These are phyloP conservation scores for Phaetusa simplex DNA, from an alignment of 2,113 vertebrate genomes.

Conservation along the genomic window DNA sequence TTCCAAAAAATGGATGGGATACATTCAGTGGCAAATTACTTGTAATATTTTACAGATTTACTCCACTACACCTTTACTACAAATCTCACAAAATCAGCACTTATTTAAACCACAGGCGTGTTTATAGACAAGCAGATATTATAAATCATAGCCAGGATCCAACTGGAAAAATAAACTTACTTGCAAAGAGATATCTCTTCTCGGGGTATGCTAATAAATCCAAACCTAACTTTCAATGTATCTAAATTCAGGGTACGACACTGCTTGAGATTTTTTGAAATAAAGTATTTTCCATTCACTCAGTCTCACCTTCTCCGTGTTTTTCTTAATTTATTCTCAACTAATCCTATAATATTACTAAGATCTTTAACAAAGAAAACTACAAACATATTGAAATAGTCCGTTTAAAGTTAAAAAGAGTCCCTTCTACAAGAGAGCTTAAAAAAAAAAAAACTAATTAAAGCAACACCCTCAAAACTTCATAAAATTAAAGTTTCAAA, in stretches of 20 bases:
- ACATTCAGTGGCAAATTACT: constrained; percentile 40
- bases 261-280: background rate
- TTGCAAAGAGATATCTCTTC: constrained; percentile 14
- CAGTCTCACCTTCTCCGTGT: background rate
- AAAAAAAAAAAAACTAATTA: background rate
- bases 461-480: background rate
- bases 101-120: constrained; percentile 34
- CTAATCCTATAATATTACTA: background rate
- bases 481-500: background rate
- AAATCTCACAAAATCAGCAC: constrained; percentile 55
- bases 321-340: background rate
- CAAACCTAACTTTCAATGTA: background rate
- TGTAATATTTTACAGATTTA: constrained; percentile 59
- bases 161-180: constrained; percentile 52
- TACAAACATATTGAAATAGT: background rate
- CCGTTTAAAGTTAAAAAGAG: background rate
- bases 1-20: constrained; percentile 40
- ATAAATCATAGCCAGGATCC: constrained; percentile 24
- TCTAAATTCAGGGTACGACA: background rate
- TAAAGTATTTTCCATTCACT: background rate
- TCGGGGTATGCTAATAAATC: constrained; percentile 32
- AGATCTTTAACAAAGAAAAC: background rate
- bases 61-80: constrained; percentile 31
- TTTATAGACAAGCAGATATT: constrained; percentile 50
- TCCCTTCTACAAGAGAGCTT: background rate